Evolutionary conservation across 2,888 invertebrate genomes (phyloP), one percentile per base, ranked within the genome.

Genomic region (Baccha elongata): DNA sequence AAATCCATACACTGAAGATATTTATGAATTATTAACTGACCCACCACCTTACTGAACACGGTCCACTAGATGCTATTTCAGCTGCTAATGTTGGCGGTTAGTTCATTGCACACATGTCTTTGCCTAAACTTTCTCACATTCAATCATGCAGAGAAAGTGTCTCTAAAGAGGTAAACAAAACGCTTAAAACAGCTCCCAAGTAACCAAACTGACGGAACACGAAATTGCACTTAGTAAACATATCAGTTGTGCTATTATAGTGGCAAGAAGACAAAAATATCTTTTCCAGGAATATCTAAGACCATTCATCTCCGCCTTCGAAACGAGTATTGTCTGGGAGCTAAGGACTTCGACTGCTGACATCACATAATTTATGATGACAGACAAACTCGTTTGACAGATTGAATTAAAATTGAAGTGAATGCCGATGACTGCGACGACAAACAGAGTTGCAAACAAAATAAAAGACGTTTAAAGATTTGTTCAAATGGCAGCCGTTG

Each of bases 391-490:
- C 52, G 68, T 69, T 62, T 53, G 69, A 75, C 35, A 60, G 60
- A 62, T 62, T 68, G 37, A 35, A 44, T 53, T 68, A 32, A 46
- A 69, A 60, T 29, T 69, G 53, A 78, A 72, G 5, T 42, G n/a
- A 58, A 72, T 62, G 65, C 46, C 42, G 58, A 40, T 46, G 53
- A 44, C 53, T 21, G 13, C 21, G 37, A 40, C 15, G 19, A 32
- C 35, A 23, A 4, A 53, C 0, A 29, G 13, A 21, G 42, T 4
- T 26, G 17, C n/a, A 60, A 2, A 13, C 2, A 29, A 50, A 7
- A 6, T 23, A 40, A 58, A 53, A 73, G 40, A 62, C 72, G 67
- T 73, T 73, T 60, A 79, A 79, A 60, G 75, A 75, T 81, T 75
- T 75, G 75, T 71, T 64, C 46, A 29, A 75, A 64, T 75, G 75